A percentile compares a stretch with the other conserved stretches of the same genome.
phyloP scores from a whole-genome alignment of 2,797 vertebrate species.

The Sciurus vulgaris region DNA sequence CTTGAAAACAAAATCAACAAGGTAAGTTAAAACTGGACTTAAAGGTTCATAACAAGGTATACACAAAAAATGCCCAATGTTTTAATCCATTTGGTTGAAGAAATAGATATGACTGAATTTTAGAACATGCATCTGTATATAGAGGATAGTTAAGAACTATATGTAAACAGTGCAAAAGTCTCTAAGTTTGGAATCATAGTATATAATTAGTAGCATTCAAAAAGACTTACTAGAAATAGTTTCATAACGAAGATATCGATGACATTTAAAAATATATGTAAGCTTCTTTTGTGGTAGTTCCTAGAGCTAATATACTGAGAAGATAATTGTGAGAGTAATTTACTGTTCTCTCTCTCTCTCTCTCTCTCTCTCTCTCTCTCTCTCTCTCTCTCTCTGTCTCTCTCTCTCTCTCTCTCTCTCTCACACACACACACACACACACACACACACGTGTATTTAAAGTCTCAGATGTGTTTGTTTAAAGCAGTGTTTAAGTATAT shows the following conservation, averaged over 20 bases:
- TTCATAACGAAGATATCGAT: not conserved
- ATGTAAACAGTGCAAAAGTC: not conserved
- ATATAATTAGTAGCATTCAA: not conserved
- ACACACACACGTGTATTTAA: not conserved
- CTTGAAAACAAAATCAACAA: not conserved
- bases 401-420: too few species aligned
- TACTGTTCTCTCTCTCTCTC: not conserved
- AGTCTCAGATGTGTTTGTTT: not conserved
- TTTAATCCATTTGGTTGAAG: not conserved
- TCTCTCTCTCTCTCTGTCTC: too few species aligned
- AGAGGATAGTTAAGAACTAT: not conserved
- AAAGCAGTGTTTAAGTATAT: constrained; percentile 30
- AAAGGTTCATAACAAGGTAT: not conserved
- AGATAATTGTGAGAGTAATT: not conserved
- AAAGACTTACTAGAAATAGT: not conserved
- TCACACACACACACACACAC: too few species aligned
- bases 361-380: too few species aligned
- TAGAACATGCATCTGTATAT: not conserved
- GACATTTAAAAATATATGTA: not conserved
- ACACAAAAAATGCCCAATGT: not conserved
- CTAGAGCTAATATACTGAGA: not conserved
- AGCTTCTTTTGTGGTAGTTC: not conserved
- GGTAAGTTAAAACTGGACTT: not conserved
- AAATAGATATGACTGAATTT: not conserved
- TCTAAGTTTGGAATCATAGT: not conserved